These are phyloP conservation scores for Coptodon bakossiorum DNA, from an alignment of 2,113 vertebrate genomes.

Conservation along the genomic window DNA sequence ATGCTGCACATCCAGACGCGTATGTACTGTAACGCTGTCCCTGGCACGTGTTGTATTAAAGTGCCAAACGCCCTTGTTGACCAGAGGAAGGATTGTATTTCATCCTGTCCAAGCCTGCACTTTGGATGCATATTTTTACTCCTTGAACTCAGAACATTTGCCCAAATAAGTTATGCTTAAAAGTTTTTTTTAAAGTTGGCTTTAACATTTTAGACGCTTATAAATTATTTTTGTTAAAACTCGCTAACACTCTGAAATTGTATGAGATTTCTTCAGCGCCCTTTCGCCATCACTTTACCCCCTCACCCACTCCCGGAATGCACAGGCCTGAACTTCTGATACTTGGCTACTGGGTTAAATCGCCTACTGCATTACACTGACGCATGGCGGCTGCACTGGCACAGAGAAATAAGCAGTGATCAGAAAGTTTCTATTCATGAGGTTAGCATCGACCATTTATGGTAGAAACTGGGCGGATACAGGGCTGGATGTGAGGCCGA, in stretches of 20 bases:
- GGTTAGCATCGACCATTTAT: not conserved
- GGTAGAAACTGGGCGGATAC: not conserved
- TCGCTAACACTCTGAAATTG: not conserved
- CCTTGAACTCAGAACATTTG: not conserved
- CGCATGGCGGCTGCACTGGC: not conserved
- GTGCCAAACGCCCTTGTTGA: not conserved
- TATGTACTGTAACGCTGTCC: not conserved
- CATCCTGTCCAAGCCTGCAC: not conserved
- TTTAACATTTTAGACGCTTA: not conserved
- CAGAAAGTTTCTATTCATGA: not conserved
- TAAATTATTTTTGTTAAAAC: not conserved
- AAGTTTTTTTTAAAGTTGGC: not conserved
- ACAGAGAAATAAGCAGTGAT: not conserved
- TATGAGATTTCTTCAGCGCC: not conserved
- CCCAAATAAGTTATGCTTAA: not conserved
- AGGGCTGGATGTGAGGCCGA: not conserved
- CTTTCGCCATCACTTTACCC: not conserved
- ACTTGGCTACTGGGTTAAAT: not conserved
- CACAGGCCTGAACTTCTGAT: not conserved
- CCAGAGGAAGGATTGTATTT: slow-evolving; percentile 22
- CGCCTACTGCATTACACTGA: not conserved
- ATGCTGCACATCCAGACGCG: not conserved
- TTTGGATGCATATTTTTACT: not conserved
- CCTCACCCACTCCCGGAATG: not conserved
- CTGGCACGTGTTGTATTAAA: not conserved